Base-by-base conservation (phyloP, 2,797 vertebrate species). In the Halcyon smyrnensis region DNA sequence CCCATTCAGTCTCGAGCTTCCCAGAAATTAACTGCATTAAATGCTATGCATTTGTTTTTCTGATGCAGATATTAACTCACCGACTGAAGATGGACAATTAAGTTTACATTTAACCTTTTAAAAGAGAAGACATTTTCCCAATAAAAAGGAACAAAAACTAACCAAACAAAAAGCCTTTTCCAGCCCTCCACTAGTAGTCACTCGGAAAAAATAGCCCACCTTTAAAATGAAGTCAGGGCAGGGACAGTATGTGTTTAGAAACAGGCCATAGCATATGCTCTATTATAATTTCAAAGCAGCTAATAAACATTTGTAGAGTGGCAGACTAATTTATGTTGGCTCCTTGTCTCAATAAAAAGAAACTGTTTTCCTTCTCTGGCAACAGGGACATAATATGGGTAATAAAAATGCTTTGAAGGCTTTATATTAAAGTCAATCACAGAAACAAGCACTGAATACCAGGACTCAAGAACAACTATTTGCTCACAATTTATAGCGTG, bases 391-490 rank as follows among this genome's bases (percentile, higher is more conserved):
- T 87, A 86, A 84, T 71, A 63, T 3, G 62, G 37, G 36, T 76
- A 95, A 93, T 95, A 93, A 96, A 97, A 95, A 90, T 48, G 68
- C 71, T 95, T 90, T 79, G 90, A 95, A 90, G 57, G 74, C 64
- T 89, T 91, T 80, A 45, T 74, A 80, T 82, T 89, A 34, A 89
- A 95, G 75, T 90, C 89, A 92, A 46, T 85, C 90, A 71, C 30
- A 92, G 86, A 94, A 95, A 92, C 41, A 89, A 94, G 84, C 30
- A 63, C 50, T 39, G 86, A 90, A 84, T 90, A 80, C 41, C 77
- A 68, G 80, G 34, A 54, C 37, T 85, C 59, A n/a, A 75, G 60
- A 89, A 73, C 23, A 95, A 63, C 32, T 79, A 37, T 77, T 74
- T 91, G 77, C 75, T 84, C 2, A 1, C 50, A 85, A 79, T 95